Evolutionary conservation across 2,113 vertebrate species (phyloP).

Genomic region (Tauraco erythrolophus): DNA sequence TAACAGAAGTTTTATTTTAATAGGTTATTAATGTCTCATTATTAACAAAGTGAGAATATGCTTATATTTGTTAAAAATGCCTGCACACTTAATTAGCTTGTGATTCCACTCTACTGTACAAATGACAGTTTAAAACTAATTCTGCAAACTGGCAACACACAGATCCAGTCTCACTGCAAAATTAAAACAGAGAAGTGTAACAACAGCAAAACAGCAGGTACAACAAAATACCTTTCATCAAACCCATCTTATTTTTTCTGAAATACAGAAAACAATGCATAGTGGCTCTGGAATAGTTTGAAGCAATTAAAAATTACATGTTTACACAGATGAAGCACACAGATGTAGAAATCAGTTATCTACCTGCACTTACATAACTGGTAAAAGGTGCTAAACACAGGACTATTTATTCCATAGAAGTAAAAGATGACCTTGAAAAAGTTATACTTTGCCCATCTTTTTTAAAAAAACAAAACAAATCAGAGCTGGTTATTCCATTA

Average conservation of each 20-base stretch:
- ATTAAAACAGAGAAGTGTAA: background rate
- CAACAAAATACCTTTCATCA: background rate
- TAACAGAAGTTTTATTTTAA: background rate
- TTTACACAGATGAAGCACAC: background rate
- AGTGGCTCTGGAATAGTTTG: background rate
- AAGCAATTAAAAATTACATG: background rate
- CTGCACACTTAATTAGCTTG: background rate
- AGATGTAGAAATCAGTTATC: background rate
- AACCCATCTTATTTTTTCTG: background rate
- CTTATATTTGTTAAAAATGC: background rate
- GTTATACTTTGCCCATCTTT: background rate
- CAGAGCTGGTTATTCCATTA: background rate
- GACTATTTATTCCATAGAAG: background rate
- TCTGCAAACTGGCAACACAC: background rate
- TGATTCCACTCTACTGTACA: background rate
- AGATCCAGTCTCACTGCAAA: background rate
- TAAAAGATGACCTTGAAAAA: background rate
- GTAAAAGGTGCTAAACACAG: background rate
- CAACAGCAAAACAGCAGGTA: background rate
- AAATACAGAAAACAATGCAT: background rate
- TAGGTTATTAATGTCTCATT: background rate
- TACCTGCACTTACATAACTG: background rate
- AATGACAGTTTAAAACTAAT: background rate
- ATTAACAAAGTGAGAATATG: background rate
- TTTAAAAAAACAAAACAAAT: background rate